Evolutionary conservation across 2,797 vertebrate species (phyloP).

Genomic region (Pteropus rufus): DNA sequence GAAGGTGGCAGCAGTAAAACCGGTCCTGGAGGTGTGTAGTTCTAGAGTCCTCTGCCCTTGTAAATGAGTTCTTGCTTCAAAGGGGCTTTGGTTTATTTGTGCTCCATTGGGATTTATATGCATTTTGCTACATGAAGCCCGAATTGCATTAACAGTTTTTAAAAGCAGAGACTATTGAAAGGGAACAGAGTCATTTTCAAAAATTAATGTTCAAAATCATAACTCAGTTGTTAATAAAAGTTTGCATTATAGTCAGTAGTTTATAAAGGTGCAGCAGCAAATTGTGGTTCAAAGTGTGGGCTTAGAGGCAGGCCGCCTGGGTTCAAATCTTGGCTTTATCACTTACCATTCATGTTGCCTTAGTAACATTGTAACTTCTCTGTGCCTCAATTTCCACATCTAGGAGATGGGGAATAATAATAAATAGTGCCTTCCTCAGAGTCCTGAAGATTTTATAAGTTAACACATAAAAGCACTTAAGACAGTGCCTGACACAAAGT

Average conservation of each 20-base stretch:
- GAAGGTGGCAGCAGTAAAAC: neutral
- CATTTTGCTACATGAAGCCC: neutral
- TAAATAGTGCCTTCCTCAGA: neutral
- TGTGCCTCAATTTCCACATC: neutral
- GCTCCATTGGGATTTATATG: neutral
- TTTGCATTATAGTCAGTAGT: neutral
- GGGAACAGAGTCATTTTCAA: neutral
- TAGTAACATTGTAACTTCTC: neutral
- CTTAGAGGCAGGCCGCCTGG: neutral
- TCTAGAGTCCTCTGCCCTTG: neutral
- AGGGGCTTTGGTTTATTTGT: neutral
- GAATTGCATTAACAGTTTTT: neutral
- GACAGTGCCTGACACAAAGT: neutral
- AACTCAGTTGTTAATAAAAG: neutral
- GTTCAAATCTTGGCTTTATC: neutral
- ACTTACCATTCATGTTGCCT: neutral
- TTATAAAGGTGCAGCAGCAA: no score
- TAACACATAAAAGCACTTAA: neutral
- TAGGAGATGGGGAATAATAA: neutral
- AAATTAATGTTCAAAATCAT: neutral
- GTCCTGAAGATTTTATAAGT: neutral
- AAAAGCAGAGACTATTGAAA: slow-evolving; percentile 11
- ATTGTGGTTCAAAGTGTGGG: fast-evolving
- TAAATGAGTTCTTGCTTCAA: neutral
- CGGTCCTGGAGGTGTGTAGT: neutral